Conservation (phyloP, 2,797 vertebrate species). For the Epinephelus coioides region DNA sequence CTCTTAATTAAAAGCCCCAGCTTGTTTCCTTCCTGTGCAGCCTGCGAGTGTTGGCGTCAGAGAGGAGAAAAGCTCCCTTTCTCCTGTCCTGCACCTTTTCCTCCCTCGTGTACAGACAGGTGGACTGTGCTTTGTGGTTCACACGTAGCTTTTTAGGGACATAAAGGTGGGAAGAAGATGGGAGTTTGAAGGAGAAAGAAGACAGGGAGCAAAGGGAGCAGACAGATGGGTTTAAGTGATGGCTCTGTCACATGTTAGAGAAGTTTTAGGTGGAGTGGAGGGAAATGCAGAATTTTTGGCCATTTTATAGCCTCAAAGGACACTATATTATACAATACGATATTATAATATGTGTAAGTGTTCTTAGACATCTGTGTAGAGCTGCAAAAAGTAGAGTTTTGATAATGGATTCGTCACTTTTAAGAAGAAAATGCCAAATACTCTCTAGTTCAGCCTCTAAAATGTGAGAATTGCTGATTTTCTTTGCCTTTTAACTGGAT, state of each 20-base stretch:
- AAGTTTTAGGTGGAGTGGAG: slow-evolving; percentile 15
- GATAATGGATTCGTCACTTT: not conserved
- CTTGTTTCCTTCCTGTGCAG: slow-evolving; percentile 52
- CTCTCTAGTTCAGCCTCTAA: not conserved
- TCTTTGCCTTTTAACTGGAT: not conserved
- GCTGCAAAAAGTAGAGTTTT: not conserved
- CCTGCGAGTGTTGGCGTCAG: slow-evolving; percentile 23
- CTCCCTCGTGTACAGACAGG: slow-evolving; percentile 21
- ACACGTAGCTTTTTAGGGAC: slow-evolving; percentile 16
- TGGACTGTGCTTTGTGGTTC: slow-evolving; percentile 12
- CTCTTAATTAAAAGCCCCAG: slow-evolving; percentile 72
- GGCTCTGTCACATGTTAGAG: slow-evolving; percentile 29
- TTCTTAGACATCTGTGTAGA: not conserved
- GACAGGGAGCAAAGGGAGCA: slow-evolving; percentile 22
- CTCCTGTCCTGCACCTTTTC: slow-evolving; percentile 12
- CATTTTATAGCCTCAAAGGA: slow-evolving; percentile 8
- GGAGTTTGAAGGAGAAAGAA: slow-evolving; percentile 45
- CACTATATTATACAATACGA: not conserved
- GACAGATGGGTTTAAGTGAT: slow-evolving; percentile 33
- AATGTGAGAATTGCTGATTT: not conserved
- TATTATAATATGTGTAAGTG: not conserved
- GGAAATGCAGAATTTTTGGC: not conserved
- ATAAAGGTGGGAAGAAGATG: slow-evolving; percentile 22
- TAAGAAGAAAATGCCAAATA: not conserved
- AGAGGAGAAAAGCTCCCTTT: slow-evolving; percentile 28